These are phyloP conservation scores for Eledone cirrhosa DNA, from an alignment of 2,888 invertebrate species.

Conservation along the genomic window DNA sequence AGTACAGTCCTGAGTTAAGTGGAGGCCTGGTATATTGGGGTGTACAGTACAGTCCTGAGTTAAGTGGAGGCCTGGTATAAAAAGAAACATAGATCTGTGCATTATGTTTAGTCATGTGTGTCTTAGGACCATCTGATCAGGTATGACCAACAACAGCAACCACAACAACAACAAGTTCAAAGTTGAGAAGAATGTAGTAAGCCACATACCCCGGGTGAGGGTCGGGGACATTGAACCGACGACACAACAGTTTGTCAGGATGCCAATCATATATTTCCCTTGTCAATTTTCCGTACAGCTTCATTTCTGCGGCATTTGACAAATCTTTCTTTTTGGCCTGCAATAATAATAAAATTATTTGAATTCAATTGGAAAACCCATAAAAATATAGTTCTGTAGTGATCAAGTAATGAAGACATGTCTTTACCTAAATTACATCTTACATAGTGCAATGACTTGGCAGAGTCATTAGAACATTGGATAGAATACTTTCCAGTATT, in stretches of 20 bases:
- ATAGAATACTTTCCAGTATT: no score
- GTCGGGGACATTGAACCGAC: slow-evolving; percentile 92
- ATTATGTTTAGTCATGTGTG: no score
- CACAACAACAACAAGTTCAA: no score
- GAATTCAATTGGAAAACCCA: slow-evolving; percentile 19
- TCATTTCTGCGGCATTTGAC: slow-evolving; percentile 77
- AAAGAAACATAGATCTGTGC: no score
- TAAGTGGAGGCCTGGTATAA: no score
- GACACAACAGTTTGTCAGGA: slow-evolving; percentile 84
- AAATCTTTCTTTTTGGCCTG: slow-evolving; percentile 70
- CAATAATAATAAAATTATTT: slow-evolving; percentile 23
- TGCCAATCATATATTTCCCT: slow-evolving; percentile 78
- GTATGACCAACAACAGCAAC: no score
- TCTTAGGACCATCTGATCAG: no score
- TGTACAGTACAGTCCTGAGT: no score
- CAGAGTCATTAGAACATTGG: no score
- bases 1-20: no score
- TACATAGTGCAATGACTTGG: background rate
- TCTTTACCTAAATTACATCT: background rate
- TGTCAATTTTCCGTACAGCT: slow-evolving; percentile 82
- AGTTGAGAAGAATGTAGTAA: background rate
- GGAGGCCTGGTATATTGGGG: no score
- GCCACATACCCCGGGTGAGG: slow-evolving; percentile 74
- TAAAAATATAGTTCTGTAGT: background rate
- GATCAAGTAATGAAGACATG: no score